Percentiles rank a stretch among this genome's conserved stretches.
Conservation (phyloP, 2,888 invertebrate species). For the Danaus chrysippus region DNA sequence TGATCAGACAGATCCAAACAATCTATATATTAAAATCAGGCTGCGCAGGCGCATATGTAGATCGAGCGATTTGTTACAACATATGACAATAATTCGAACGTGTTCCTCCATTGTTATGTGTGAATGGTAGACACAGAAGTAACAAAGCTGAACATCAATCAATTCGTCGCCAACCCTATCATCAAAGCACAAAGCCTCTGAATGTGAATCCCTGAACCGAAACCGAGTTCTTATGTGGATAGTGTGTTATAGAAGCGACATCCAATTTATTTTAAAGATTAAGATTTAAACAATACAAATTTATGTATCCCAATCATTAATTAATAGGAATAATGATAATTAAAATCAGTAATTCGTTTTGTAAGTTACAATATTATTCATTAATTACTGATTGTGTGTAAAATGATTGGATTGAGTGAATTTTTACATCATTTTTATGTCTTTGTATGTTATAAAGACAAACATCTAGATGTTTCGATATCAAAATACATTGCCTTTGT, state of each 20-base stretch:
- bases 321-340: background rate
- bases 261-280: background rate
- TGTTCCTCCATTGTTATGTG: slow-evolving; percentile 5
- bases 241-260: slow-evolving; percentile 18
- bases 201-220: slow-evolving; percentile 54
- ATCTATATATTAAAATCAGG: background rate
- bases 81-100: background rate
- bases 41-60: slow-evolving; percentile 2
- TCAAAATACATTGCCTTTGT: slow-evolving; percentile 4
- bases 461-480: background rate
- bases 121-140: background rate
- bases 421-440: too few relatives aligned
- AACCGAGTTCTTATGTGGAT: slow-evolving; percentile 36
- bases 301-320: background rate
- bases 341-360: background rate
- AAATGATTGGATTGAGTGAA: too few relatives aligned
- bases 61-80: background rate
- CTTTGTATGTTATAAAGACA: background rate
- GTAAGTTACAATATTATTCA: too few relatives aligned
- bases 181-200: slow-evolving; percentile 47
- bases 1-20: too few relatives aligned
- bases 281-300: too few relatives aligned
- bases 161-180: slow-evolving; percentile 57
- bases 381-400: too few relatives aligned
- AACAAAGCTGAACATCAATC: slow-evolving; percentile 46